A percentile compares a stretch with the other conserved stretches of the same genome.
Evolutionary conservation across 2,113 vertebrate species (phyloP).

Genomic region (Ameiurus melas): DNA sequence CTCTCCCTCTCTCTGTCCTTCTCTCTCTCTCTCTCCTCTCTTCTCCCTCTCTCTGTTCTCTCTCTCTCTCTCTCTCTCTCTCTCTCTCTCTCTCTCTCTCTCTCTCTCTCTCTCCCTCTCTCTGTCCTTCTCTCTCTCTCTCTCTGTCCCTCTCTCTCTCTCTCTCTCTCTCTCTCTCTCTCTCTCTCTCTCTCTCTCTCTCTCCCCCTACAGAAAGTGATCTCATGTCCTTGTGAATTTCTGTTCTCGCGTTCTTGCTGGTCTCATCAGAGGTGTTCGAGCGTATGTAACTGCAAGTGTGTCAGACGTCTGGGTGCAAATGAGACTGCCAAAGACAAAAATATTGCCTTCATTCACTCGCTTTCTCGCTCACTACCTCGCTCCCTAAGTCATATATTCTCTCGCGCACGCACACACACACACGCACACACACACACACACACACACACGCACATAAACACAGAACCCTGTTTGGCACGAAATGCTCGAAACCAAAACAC

Average conservation of each 20-base stretch:
- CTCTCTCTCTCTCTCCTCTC: background rate
- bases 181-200: slow-evolving; percentile 17
- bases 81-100: background rate
- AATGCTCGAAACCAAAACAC: background rate
- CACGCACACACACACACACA: too few relatives aligned
- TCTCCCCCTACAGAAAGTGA: slow-evolving; percentile 25
- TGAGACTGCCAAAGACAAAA: slow-evolving; percentile 16
- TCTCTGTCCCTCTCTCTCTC: slow-evolving; percentile 17
- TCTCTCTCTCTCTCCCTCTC: background rate
- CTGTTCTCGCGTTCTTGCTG: slow-evolving; percentile 57
- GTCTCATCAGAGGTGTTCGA: slow-evolving; percentile 55
- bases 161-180: background rate
- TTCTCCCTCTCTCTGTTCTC: too few relatives aligned
- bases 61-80: background rate
- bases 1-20: background rate
- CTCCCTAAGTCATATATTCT: background rate
- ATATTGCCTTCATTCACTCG: slow-evolving; percentile 6
- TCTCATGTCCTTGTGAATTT: slow-evolving; percentile 25
- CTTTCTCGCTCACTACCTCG: background rate
- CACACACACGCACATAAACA: background rate
- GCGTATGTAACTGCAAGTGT: slow-evolving; percentile 62
- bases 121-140: too few relatives aligned
- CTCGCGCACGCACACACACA: too few relatives aligned
- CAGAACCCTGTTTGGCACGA: background rate
- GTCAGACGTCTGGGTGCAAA: slow-evolving; percentile 50